Percentiles rank a stretch among this genome's conserved stretches.
Evolutionary conservation across 1,140 invertebrate genomes (phyloP).

Genomic region (Eulimnadia texana): DNA sequence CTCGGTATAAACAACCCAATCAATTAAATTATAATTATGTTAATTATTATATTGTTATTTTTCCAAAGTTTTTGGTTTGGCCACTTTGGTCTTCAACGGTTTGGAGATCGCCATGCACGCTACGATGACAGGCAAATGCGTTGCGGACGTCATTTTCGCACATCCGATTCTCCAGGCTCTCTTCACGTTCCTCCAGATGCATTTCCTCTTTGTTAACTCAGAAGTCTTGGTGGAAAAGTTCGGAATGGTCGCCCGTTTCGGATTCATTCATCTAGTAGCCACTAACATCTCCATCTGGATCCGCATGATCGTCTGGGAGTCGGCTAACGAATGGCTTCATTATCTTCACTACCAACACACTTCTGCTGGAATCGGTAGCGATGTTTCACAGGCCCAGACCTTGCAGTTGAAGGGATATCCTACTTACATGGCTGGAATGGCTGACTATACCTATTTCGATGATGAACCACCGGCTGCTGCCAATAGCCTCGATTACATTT

Average conservation of each 20-base stretch:
- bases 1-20: constrained; percentile 33
- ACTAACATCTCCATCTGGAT: constrained; percentile 44
- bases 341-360: constrained; percentile 26
- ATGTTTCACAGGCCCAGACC: neutral
- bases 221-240: constrained; percentile 40
- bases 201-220: constrained; percentile 54
- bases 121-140: constrained; percentile 36
- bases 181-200: constrained; percentile 53
- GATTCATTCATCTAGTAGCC: constrained; percentile 43
- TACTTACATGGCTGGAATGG: constrained; percentile 19
- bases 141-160: constrained; percentile 41
- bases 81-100: constrained; percentile 48
- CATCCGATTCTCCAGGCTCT: constrained; percentile 48
- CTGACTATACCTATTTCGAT: constrained; percentile 12
- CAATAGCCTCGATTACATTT: constrained; percentile 10
- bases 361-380: constrained; percentile 29
- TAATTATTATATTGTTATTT: no score
- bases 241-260: constrained; percentile 37
- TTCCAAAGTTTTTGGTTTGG: constrained; percentile 50
- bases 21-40: no score
- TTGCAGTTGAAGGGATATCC: neutral
- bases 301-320: constrained; percentile 43
- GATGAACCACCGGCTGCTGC: neutral
- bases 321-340: constrained; percentile 38
- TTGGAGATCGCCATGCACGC: constrained; percentile 47